Conservation (phyloP, 23 tunicate genomes). For the Trididemnum nubilum region DNA sequence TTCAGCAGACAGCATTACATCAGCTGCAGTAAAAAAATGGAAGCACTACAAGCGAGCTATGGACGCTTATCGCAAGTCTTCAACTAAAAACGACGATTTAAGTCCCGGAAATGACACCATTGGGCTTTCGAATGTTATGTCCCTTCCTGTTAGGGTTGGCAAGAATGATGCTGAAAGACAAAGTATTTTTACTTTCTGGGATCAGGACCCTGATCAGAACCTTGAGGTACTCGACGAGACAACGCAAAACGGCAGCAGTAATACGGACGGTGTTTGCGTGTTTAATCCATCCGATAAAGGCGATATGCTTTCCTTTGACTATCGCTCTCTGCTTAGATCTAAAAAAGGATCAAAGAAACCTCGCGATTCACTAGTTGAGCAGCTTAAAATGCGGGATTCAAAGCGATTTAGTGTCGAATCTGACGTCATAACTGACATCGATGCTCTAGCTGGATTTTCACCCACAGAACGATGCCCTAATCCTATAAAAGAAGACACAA, state of each 20-base stretch:
- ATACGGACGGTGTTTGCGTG: background rate
- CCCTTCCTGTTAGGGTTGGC: background rate
- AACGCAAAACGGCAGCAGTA: background rate
- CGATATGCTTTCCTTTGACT: conserved; percentile 41
- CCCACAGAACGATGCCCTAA: background rate
- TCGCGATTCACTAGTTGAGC: background rate
- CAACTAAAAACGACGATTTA: conserved; percentile 20
- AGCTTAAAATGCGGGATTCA: conserved; percentile 6
- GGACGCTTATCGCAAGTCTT: conserved; percentile 73
- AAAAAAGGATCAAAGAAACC: background rate
- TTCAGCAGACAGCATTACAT: background rate
- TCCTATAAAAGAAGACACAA: background rate
- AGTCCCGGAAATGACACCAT: background rate
- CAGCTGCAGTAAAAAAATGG: conserved; percentile 46
- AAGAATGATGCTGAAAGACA: too few species aligned
- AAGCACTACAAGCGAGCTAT: conserved; percentile 78
- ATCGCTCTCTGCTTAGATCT: conserved; percentile 49
- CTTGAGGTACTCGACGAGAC: background rate
- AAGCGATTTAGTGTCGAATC: conserved; percentile 35
- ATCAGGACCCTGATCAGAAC: background rate
- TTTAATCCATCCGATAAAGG: background rate
- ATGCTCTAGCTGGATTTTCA: conserved; percentile 36
- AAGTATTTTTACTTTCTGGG: background rate
- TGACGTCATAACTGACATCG: conserved; percentile 82
- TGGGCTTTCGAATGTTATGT: background rate